These are phyloP conservation scores for Petromus typicus DNA, from an alignment of 2,113 vertebrate genomes.

Conservation along the genomic window DNA sequence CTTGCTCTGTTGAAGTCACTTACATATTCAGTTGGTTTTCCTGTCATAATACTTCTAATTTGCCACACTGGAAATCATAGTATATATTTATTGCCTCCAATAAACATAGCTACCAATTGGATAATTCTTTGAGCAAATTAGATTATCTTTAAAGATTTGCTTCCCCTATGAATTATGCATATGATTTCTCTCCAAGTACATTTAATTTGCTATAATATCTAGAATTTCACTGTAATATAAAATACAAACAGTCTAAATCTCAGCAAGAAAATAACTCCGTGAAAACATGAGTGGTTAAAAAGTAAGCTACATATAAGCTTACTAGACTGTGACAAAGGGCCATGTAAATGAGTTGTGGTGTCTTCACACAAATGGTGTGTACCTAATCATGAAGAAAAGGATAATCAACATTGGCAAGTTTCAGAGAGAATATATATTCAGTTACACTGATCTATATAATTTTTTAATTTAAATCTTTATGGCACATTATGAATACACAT, in stretches of 20 bases:
- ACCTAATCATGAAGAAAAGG: not conserved
- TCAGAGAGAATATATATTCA: not conserved
- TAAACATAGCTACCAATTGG: not conserved
- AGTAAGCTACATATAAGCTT: not conserved
- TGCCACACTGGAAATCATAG: not conserved
- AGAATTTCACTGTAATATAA: slow-evolving; percentile 43
- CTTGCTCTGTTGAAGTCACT: not conserved
- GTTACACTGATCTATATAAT: not conserved
- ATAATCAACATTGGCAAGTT: not conserved
- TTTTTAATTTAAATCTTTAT: too few relatives aligned
- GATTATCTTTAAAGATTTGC: slow-evolving; percentile 61
- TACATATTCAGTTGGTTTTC: not conserved
- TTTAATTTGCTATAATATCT: slow-evolving; percentile 57
- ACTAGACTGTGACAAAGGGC: not conserved
- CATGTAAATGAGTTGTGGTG: not conserved
- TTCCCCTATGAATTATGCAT: slow-evolving; percentile 44
- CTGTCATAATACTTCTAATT: slow-evolving; percentile 12
- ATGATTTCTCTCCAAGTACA: slow-evolving; percentile 45
- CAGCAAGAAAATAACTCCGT: slow-evolving; percentile 34
- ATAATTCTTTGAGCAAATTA: slow-evolving; percentile 46
- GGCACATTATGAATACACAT: too few relatives aligned
- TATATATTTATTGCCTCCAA: not conserved
- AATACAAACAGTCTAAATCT: slow-evolving; percentile 41
- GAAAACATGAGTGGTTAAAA: slow-evolving; percentile 9
- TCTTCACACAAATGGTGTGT: not conserved